A percentile compares a stretch with the other conserved stretches of the same genome.
Conservation (phyloP, 2,113 vertebrate genomes). For the Corythoichthys haematopterus region DNA sequence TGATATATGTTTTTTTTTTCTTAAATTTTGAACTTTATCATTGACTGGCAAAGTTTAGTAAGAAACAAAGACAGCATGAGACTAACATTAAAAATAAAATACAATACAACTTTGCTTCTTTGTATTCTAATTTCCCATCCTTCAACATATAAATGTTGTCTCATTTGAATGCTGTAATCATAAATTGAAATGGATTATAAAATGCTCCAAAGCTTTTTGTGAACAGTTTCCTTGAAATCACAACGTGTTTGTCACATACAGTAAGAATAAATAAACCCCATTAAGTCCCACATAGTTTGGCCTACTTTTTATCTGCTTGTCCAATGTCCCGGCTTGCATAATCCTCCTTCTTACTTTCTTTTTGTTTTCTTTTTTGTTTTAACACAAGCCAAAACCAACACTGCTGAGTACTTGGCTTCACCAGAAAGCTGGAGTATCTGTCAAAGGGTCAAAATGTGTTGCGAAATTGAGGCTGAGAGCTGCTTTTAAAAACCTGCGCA, state of each 20-base stretch:
- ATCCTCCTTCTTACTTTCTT: slow-evolving; percentile 29
- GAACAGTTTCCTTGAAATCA: not conserved
- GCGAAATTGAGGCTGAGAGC: slow-evolving; percentile 29
- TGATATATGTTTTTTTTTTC: not conserved
- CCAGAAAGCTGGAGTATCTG: slow-evolving; percentile 55
- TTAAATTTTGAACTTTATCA: not conserved
- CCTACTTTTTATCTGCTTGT: slow-evolving; percentile 40
- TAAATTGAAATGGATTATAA: not conserved
- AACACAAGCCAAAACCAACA: slow-evolving; percentile 66
- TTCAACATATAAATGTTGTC: not conserved
- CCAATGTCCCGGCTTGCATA: slow-evolving; percentile 13
- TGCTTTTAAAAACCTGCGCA: slow-evolving; percentile 26
- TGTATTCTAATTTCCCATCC: not conserved
- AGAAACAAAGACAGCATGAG: not conserved
- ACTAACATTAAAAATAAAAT: not conserved
- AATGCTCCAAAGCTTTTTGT: not conserved
- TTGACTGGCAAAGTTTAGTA: not conserved
- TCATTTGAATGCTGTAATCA: not conserved
- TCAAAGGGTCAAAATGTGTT: slow-evolving; percentile 46
- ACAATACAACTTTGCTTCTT: not conserved
- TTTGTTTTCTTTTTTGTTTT: slow-evolving; percentile 35
- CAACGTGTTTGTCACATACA: not conserved
- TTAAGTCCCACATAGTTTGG: slow-evolving; percentile 13
- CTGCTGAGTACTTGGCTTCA: slow-evolving; percentile 59
- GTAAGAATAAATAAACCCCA: slow-evolving; percentile 25